Conservation (phyloP, 2,888 invertebrate species). For the Drosophila multiciliata region DNA sequence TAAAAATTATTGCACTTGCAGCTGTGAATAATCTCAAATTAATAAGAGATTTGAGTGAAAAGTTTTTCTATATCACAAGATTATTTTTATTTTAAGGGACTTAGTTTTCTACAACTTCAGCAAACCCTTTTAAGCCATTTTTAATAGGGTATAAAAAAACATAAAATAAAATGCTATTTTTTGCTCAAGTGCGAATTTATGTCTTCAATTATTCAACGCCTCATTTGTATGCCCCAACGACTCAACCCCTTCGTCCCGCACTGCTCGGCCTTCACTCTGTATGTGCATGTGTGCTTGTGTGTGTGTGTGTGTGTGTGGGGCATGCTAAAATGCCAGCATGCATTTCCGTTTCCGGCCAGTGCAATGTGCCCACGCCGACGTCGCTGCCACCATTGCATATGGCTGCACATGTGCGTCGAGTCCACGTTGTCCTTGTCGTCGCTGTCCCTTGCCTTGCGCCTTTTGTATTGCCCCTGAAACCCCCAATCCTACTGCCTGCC, state of each 20-base stretch:
- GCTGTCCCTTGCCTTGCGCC: conserved; percentile 26
- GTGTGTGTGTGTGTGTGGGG: conserved; percentile 33
- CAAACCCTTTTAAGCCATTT: neutral
- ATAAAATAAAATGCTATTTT: conserved; percentile 35
- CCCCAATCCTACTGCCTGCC: neutral
- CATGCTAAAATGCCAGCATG: conserved; percentile 77
- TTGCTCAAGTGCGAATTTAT: conserved; percentile 77
- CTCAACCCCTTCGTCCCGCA: neutral
- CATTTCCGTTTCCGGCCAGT: conserved; percentile 80
- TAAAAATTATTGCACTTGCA: neutral
- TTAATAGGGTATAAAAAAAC: conserved; percentile 1
- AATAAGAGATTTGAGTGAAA: neutral
- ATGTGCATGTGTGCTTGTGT: conserved; percentile 4
- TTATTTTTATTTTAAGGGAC: neutral
- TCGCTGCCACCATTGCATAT: conserved; percentile 60
- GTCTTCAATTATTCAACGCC: conserved; percentile 82
- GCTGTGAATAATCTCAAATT: neutral
- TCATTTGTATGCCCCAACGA: conserved; percentile 72
- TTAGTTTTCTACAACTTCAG: neutral
- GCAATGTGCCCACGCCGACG: conserved; percentile 38
- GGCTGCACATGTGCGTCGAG: conserved; percentile 70
- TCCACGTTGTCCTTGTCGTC: conserved; percentile 28
- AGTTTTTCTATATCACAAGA: neutral
- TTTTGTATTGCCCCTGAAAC: conserved; percentile 23
- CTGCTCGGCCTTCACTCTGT: neutral